Percentiles rank a stretch among this genome's conserved stretches.
Evolutionary conservation across 2,113 vertebrate genomes (phyloP).

Genomic region (Antigone vipio): DNA sequence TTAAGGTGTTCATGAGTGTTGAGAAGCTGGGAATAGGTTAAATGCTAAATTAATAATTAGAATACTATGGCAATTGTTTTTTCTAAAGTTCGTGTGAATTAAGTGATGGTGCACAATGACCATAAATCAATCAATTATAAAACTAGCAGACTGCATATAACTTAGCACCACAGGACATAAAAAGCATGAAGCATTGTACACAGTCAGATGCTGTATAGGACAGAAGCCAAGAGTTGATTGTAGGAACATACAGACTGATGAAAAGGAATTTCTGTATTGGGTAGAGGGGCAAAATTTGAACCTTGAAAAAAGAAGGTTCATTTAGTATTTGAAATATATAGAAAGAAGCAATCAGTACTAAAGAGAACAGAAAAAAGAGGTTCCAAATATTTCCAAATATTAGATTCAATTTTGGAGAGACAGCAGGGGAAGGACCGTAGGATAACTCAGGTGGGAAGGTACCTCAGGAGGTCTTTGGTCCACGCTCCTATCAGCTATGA

Average conservation of each 20-base stretch:
- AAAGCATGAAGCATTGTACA: background rate
- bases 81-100: background rate
- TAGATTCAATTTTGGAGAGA: background rate
- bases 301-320: background rate
- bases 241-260: background rate
- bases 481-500: background rate
- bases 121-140: background rate
- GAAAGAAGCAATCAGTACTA: background rate
- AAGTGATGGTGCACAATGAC: background rate
- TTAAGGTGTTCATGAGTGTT: background rate
- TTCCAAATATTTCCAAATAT: background rate
- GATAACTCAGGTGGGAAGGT: background rate
- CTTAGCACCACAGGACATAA: background rate
- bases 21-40: background rate
- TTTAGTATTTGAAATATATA: background rate
- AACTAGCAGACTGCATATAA: background rate
- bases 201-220: background rate
- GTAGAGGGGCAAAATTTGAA: background rate
- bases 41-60: background rate
- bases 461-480: background rate
- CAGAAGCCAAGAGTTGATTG: background rate
- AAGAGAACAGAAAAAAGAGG: background rate
- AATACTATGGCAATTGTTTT: background rate
- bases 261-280: background rate
- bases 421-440: background rate